Base-by-base conservation (phyloP, 2,797 vertebrate genomes). In the Intellagama lesueurii region DNA sequence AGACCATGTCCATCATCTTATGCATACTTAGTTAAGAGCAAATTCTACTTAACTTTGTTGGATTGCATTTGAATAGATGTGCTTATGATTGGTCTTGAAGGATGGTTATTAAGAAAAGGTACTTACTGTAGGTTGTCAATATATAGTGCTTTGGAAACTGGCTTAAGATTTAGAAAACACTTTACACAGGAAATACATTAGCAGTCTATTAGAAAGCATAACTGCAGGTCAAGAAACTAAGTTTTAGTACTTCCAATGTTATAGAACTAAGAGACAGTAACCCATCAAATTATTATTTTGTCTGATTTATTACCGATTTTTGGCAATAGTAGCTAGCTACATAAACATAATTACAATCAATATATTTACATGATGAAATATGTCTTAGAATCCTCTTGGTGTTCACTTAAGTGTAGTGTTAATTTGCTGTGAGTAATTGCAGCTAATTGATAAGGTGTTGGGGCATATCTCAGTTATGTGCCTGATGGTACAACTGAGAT, bases 291-390 rank as follows among this genome's bases (percentile, higher is more conserved):
- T 72, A 79, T 72, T 14, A 80, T 1, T 22, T 83, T 89, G 28
- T 47, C 26, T 60, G 26, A 52, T 68, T 77, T 69, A 83, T 68
- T 3, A 5, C 26, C n/a, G 24, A 30, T n/a, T 32, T 78, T 49
- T 79, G 60, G 66, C 16, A 78, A 89, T 2, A 78, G 49, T 56
- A 70, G n/a, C 26, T 30, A 19, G 32, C 35, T 40, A 83, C 30
- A 60, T 44, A 64, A 22, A 32, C 35, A 16, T 35, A 84, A 77
- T 30, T 76, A 52, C 2, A 89, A 49, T 5, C 6, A 79, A 19
- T 77, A 40, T 52, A 89, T 85, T 89, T 85, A 60, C 32, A 60
- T 72, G 70, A 83, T 68, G 49, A 89, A 84, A 52, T 69, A 28
- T 52, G 8, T 70, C 40, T 78, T 88, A 56, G 52, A 56, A 56